Evolutionary conservation across 2,797 vertebrate genomes (phyloP).

Genomic region (Synaphobranchus kaupii): DNA sequence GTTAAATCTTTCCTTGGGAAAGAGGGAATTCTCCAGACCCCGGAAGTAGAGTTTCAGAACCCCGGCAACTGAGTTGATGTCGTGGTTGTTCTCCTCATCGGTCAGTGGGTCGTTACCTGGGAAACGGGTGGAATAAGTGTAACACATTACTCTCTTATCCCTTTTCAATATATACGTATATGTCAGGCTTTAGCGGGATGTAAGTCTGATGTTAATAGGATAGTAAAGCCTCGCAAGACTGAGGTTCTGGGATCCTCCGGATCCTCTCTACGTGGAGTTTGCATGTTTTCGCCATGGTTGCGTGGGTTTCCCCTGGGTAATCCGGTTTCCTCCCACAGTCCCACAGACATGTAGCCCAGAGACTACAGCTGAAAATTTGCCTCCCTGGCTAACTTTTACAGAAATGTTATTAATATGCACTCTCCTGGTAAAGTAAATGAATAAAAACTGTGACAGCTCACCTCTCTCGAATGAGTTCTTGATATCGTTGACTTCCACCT

Average conservation of each 20-base stretch:
- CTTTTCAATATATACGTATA: constrained; percentile 11
- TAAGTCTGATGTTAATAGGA: not conserved
- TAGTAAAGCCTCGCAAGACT: too few relatives aligned
- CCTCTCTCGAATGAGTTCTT: constrained; percentile 99
- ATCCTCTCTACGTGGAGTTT: too few relatives aligned
- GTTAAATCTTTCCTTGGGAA: constrained; percentile 97
- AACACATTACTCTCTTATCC: too few relatives aligned
- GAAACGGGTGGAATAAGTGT: constrained; percentile 22
- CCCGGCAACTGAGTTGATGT: constrained; percentile 97
- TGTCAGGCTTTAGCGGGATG: constrained; percentile 35
- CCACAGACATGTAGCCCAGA: too few relatives aligned
- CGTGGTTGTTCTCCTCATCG: constrained; percentile 96
- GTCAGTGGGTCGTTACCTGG: constrained; percentile 95
- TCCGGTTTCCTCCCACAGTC: too few relatives aligned
- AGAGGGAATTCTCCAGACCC: constrained; percentile 94
- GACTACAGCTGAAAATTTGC: too few relatives aligned
- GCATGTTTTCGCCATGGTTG: too few relatives aligned
- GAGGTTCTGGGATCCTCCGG: too few relatives aligned
- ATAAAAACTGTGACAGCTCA: constrained; percentile 67
- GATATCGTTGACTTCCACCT: constrained; percentile 98
- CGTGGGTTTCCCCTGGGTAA: too few relatives aligned
- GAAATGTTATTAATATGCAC: too few relatives aligned
- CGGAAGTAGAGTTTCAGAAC: constrained; percentile 98
- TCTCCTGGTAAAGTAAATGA: too few relatives aligned
- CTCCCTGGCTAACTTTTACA: too few relatives aligned